Base-by-base conservation (phyloP, 2,113 vertebrate species). In the Lasiurus cinereus region DNA sequence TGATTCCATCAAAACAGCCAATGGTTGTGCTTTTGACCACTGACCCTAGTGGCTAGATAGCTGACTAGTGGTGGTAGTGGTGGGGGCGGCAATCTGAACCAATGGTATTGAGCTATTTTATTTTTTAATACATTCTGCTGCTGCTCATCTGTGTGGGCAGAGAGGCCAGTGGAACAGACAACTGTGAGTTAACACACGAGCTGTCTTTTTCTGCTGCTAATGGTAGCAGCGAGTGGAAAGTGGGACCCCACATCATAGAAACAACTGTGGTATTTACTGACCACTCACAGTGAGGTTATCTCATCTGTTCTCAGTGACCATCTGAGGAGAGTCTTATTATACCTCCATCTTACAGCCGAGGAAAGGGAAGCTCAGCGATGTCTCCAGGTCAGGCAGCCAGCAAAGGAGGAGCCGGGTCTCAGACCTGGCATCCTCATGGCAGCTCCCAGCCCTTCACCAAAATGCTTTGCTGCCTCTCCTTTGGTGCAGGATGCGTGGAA, bases 401-500 rank as follows among this genome's bases (percentile, higher is more conserved):
- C 67, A 77, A 62, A 10, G 2, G 29, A 84, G 80, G 48, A 54
- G 54, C 31, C 27, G 2, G 67, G 36, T 24, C 54, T 72, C 67
- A 27, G 16, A 52, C 10, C 7, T 27, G 54, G 21, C 5, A 16
- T 46, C 19, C 79, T 33, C 9, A 33, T 33, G 39, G 31, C 48
- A 33, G 67, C 0, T 0, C 56, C 70, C 59, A 43, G 83, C 11
- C 15, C 19, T 90, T 87, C 82, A 2, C 31, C 8, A 24, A 70
- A 77, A 66, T 1, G n/a, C 48, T 22, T 15, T 70, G 43, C 73
- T 64, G 39, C 14, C 24, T 43, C 22, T 69, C 79, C 48, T 5
- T 0, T 21, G 67, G 13, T 0, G 3, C 9, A 0, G 6, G 0
- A 1, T 27, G 19, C 43, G 7, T 0, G 6, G 62, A 33, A 50